Base-by-base conservation (phyloP, 2,888 invertebrate species). In the Microdon myrmicae region DNA sequence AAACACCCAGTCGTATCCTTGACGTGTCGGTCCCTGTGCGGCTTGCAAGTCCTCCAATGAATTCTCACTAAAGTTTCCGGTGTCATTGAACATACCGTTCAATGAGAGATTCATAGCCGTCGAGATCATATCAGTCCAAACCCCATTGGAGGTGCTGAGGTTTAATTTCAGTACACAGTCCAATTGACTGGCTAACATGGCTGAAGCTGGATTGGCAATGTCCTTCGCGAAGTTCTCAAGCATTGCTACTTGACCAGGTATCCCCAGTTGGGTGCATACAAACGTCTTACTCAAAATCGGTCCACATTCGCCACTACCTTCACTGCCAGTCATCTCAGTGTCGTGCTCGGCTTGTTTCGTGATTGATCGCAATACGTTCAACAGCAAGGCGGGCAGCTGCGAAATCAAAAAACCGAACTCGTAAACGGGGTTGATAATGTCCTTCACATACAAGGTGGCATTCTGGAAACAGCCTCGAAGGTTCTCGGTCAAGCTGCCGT, bases 1-100 rank as follows among this genome's bases (percentile, higher is more conserved):
- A 77, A 90, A 92, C 79, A 87, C 88, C 92, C 92, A 93, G 73
- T 91, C 90, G 75, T 88, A 88, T 3, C 47, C 47, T 3, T 53
- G n/a, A n/a, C n/a, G n/a, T n/a, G n/a, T n/a, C n/a, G n/a, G 41
- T 31, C 41, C 39, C 19, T 64, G 58, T 3, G 37, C 14, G 4
- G 13, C 4, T 22, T 51, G 17, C 26, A 54, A 26, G 14, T 45
- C 31, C 31, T 45, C 56, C 3, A 25, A 22, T 16, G 35, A 31
- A 28, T 53, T 43, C 12, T 45, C 20, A 49, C 31, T 49, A 16
- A 20, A 49, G 25, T 64, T 67, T 34, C 32, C 28, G 43, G 37
- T 67, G 37, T 28, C 49, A 12, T 60, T 67, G 23, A 39, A 44
- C 23, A 45, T 45, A n/a, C 54, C 41, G 9, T 38, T 7, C 9